Percentiles rank a stretch among this genome's conserved stretches.
Conservation (phyloP, 1,140 invertebrate species). For the Adoxophyes honmai region DNA sequence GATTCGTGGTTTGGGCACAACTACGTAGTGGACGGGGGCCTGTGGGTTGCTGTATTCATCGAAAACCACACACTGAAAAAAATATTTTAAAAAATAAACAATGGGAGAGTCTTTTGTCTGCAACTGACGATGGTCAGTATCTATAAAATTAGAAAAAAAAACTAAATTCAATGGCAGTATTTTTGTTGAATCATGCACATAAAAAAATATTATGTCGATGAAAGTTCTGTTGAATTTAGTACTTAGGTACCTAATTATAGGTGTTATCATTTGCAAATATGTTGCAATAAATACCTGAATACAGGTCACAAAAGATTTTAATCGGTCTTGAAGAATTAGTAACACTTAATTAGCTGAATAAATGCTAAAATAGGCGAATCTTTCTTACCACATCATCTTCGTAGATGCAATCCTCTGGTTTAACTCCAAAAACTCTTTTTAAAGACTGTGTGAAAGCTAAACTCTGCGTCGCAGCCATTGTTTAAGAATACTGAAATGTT, state of each 20-base stretch:
- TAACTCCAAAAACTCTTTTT: not conserved
- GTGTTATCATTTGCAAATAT: no score
- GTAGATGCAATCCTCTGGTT: slow-evolving; percentile 5
- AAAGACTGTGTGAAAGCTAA: not conserved
- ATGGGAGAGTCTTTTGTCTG: not conserved
- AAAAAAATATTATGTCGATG: no score
- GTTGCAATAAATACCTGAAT: no score
- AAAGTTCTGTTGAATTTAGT: no score
- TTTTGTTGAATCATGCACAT: no score
- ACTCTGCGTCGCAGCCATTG: not conserved
- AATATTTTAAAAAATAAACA: slow-evolving; percentile 18
- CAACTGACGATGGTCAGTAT: no score
- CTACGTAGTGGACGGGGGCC: slow-evolving; percentile 95
- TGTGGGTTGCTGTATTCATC: slow-evolving; percentile 87
- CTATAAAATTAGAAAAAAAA: no score
- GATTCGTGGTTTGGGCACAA: slow-evolving; percentile 95
- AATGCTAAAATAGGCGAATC: not conserved
- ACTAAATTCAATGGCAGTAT: no score
- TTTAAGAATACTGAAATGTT: not conserved
- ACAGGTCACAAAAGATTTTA: no score
- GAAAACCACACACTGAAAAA: slow-evolving; percentile 74
- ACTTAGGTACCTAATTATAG: no score
- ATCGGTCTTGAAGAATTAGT: no score
- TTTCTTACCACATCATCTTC: slow-evolving; percentile 15
- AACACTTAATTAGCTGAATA: not conserved